Evolutionary conservation across 1,140 invertebrate genomes (phyloP).

Genomic region (Chionoecetes opilio): DNA sequence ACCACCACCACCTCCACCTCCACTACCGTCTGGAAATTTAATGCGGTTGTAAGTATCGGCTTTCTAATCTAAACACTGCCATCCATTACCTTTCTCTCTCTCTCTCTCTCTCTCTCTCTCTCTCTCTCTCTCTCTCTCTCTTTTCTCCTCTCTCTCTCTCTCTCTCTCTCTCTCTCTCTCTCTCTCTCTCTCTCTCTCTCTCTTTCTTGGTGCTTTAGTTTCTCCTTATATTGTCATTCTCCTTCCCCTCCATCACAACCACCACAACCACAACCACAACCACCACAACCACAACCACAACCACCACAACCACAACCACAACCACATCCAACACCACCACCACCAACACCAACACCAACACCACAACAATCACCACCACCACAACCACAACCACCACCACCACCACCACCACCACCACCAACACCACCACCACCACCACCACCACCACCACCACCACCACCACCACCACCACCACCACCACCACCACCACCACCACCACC

Average conservation of each 20-base stretch:
- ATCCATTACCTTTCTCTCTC: background rate
- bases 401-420: too few relatives aligned
- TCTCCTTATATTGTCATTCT: background rate
- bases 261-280: background rate
- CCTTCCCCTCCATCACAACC: background rate
- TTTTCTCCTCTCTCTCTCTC: background rate
- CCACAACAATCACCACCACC: too few relatives aligned
- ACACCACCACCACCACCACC: background rate
- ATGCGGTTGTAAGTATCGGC: background rate
- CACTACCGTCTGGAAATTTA: background rate
- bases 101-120: constrained; percentile 27
- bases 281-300: too few relatives aligned
- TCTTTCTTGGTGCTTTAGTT: too few relatives aligned
- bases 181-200: background rate
- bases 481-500: too few relatives aligned
- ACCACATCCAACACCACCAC: too few relatives aligned
- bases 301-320: too few relatives aligned
- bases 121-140: constrained; percentile 27
- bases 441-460: background rate
- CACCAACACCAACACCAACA: too few relatives aligned
- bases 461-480: too few relatives aligned
- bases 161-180: background rate
- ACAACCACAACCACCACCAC: too few relatives aligned
- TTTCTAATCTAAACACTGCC: constrained; percentile 8
- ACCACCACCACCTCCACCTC: background rate